These are phyloP conservation scores for Nymphicus hollandicus DNA, from an alignment of 2,113 vertebrate species.

Conservation along the genomic window DNA sequence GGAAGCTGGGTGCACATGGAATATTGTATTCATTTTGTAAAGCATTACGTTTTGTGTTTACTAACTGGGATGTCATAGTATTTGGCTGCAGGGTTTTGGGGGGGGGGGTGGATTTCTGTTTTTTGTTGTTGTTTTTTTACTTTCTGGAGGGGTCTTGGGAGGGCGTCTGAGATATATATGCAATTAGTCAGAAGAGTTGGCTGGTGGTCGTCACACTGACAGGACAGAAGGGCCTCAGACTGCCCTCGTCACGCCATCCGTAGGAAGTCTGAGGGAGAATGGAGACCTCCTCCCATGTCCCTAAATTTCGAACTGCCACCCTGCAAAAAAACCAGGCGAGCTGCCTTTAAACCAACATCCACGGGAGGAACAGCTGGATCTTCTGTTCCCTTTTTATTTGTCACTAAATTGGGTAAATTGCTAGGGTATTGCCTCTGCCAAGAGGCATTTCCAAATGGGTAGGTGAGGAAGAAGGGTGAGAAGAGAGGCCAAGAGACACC, in stretches of 20 bases:
- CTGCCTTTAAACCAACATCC: conserved; percentile 56
- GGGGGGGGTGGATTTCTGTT: background rate
- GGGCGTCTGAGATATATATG: conserved; percentile 58
- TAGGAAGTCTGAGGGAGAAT: conserved; percentile 56
- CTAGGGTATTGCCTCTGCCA: conserved; percentile 44
- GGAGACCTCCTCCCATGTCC: conserved; percentile 58
- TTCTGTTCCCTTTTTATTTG: conserved; percentile 60
- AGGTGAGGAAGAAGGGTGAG: conserved; percentile 36
- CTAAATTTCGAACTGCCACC: conserved; percentile 49
- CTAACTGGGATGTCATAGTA: conserved; percentile 83
- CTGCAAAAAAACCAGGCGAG: conserved; percentile 52
- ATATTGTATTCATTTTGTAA: conserved; percentile 80
- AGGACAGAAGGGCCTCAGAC: conserved; percentile 53
- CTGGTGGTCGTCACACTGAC: conserved; percentile 57
- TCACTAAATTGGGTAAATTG: conserved; percentile 58
- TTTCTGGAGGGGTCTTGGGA: conserved; percentile 55
- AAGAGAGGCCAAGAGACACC: conserved; percentile 43
- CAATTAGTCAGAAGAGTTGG: conserved; percentile 68
- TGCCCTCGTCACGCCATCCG: background rate
- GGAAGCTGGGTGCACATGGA: conserved; percentile 78
- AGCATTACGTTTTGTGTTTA: conserved; percentile 78
- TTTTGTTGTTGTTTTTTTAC: background rate
- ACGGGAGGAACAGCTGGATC: conserved; percentile 62
- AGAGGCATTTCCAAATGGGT: conserved; percentile 19
- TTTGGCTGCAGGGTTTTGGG: conserved; percentile 75